Evolutionary conservation across 1,140 invertebrate genomes (phyloP).

Genomic region (Nylanderia fulva): DNA sequence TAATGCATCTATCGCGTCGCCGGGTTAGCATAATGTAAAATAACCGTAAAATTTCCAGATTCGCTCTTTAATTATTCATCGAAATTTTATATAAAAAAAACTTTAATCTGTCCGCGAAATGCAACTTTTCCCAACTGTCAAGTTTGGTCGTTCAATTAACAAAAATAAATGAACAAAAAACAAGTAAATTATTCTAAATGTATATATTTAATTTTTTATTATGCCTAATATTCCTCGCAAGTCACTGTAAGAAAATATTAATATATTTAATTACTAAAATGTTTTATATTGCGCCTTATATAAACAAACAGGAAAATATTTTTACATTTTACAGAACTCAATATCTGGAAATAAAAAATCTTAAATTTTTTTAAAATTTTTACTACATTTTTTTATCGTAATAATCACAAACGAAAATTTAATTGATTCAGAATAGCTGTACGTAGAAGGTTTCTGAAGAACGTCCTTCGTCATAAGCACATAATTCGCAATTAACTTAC

Average conservation of each 20-base stretch:
- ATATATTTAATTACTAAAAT: neutral
- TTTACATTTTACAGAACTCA: neutral
- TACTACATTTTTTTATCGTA: slow-evolving; percentile 3
- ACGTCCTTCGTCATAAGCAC: slow-evolving; percentile 28
- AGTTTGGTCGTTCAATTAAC: neutral
- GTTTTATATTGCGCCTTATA: neutral
- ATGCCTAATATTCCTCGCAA: neutral
- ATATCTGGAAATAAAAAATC: neutral
- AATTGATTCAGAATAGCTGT: slow-evolving; percentile 42
- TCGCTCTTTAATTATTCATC: slow-evolving; percentile 37
- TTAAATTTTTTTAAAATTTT: neutral
- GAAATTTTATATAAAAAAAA: slow-evolving; percentile 46
- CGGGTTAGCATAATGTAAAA: slow-evolving; percentile 73
- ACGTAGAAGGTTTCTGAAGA: slow-evolving; percentile 56
- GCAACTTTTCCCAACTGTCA: neutral
- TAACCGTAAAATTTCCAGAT: slow-evolving; percentile 49
- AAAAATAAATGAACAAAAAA: too few species aligned
- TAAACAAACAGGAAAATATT: neutral
- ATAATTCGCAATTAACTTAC: slow-evolving; percentile 74
- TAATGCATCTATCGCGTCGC: slow-evolving; percentile 67
- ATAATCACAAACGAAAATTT: slow-evolving; percentile 66
- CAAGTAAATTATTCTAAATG: neutral
- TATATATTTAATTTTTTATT: too few species aligned
- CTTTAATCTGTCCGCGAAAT: slow-evolving; percentile 42
- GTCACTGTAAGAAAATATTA: neutral